Percentiles rank a stretch among this genome's conserved stretches.
Conservation (phyloP, 2,888 invertebrate species). For the Petrolisthes manimaculis region DNA sequence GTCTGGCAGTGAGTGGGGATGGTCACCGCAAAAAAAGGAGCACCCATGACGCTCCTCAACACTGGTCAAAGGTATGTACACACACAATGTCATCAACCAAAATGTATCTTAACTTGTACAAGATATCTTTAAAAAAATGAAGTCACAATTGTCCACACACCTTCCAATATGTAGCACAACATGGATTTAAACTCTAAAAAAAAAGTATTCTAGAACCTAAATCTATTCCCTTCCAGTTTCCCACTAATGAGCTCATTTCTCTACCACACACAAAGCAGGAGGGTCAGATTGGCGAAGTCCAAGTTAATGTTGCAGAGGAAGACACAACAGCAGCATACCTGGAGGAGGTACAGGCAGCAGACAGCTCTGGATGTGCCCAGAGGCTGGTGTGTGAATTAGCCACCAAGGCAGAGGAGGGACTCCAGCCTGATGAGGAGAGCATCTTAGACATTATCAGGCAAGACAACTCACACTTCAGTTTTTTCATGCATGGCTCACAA, state of each 20-base stretch:
- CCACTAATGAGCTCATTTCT: no score
- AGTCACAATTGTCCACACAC: no score
- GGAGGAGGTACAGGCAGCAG: constrained; percentile 20
- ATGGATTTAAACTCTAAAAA: no score
- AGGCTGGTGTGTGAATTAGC: constrained; percentile 43
- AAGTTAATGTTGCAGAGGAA: background rate
- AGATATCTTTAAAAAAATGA: no score
- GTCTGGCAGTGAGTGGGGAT: background rate
- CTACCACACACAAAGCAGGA: background rate
- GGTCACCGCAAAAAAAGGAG: background rate
- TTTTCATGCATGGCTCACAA: no score
- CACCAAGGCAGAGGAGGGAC: background rate
- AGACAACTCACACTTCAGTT: no score
- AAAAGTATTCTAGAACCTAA: no score
- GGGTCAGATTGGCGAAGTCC: background rate
- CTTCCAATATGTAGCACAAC: no score
- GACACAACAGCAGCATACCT: constrained; percentile 13
- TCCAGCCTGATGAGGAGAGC: constrained; percentile 16
- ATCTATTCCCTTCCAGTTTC: no score
- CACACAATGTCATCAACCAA: no score
- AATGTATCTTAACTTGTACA: no score
- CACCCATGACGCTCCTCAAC: background rate
- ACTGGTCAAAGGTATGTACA: no score
- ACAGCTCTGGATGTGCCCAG: constrained; percentile 30
- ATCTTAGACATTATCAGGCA: constrained; percentile 22